Evolutionary conservation across 2,888 invertebrate species (phyloP).

Genomic region (Aromia moschata): DNA sequence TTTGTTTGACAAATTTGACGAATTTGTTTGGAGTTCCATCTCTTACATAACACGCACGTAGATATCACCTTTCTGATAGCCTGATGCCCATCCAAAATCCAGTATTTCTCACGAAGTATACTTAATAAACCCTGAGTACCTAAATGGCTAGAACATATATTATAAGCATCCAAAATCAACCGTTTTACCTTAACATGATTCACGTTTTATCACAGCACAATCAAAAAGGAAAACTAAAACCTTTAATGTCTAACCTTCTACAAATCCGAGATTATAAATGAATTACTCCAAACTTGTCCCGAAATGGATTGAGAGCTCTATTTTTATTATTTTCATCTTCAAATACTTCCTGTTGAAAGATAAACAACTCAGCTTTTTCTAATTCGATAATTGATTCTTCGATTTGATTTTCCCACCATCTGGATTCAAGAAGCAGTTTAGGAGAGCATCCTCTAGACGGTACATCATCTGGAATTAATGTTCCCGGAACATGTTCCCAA

Average conservation of each 20-base stretch:
- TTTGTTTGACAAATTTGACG: background rate
- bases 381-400: background rate
- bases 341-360: background rate
- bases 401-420: slow-evolving; percentile 48
- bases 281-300: slow-evolving; percentile 3
- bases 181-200: slow-evolving; percentile 19
- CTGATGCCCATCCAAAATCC: slow-evolving; percentile 40
- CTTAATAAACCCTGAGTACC: slow-evolving; percentile 36
- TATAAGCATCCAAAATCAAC: slow-evolving; percentile 22
- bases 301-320: slow-evolving; percentile 6
- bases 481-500: slow-evolving; percentile 52
- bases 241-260: slow-evolving; percentile 16
- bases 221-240: slow-evolving; percentile 29
- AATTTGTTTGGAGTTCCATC: slow-evolving; percentile 12
- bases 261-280: slow-evolving; percentile 5
- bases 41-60: slow-evolving; percentile 9
- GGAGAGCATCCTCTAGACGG: slow-evolving; percentile 50
- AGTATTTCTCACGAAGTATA: slow-evolving; percentile 40
- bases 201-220: slow-evolving; percentile 27
- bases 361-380: background rate
- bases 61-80: slow-evolving; percentile 30
- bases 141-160: slow-evolving; percentile 27
- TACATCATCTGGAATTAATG: slow-evolving; percentile 50
- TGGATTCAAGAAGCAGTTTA: slow-evolving; percentile 41
- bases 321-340: background rate